phyloP scores from a whole-genome alignment of 2,888 invertebrate genomes.

The Nemotelus nigrinus region DNA sequence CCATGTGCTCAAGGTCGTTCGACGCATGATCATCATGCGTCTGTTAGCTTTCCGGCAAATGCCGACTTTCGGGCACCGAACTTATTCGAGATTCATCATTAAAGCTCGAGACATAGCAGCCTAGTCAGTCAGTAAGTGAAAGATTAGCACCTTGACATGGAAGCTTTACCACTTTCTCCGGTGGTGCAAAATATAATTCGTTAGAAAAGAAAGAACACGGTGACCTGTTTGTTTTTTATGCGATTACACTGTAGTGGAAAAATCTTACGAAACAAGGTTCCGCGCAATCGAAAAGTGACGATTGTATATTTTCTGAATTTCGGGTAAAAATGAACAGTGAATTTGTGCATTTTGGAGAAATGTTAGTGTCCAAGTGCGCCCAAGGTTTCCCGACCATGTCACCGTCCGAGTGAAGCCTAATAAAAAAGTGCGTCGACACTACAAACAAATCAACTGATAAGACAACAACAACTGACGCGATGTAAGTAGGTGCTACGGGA shows the following conservation, averaged over 20 bases:
- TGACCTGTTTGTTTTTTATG: background rate
- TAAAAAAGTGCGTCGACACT: constrained; percentile 24
- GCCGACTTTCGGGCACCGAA: constrained; percentile 27
- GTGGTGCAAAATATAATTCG: background rate
- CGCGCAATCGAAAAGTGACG: background rate
- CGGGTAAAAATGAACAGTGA: background rate
- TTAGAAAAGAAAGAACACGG: background rate
- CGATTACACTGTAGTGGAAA: background rate
- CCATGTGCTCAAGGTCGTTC: constrained; percentile 37
- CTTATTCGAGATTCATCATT: background rate
- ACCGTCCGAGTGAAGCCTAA: constrained; percentile 27
- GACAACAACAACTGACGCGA: constrained; percentile 15
- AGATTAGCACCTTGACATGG: constrained; percentile 26
- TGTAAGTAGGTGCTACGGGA: constrained; percentile 27
- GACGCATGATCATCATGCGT: constrained; percentile 15
- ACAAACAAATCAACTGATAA: constrained; percentile 38
- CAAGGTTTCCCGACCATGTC: constrained; percentile 36
- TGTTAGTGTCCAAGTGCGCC: constrained; percentile 32
- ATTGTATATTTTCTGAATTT: background rate
- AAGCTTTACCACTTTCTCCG: constrained; percentile 36
- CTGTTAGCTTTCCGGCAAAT: background rate
- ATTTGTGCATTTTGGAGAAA: background rate
- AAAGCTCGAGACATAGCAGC: background rate
- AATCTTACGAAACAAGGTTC: no score
- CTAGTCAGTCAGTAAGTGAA: constrained; percentile 3